Conservation (phyloP, 2,888 invertebrate genomes). For the Psococerastis gibbosa region DNA sequence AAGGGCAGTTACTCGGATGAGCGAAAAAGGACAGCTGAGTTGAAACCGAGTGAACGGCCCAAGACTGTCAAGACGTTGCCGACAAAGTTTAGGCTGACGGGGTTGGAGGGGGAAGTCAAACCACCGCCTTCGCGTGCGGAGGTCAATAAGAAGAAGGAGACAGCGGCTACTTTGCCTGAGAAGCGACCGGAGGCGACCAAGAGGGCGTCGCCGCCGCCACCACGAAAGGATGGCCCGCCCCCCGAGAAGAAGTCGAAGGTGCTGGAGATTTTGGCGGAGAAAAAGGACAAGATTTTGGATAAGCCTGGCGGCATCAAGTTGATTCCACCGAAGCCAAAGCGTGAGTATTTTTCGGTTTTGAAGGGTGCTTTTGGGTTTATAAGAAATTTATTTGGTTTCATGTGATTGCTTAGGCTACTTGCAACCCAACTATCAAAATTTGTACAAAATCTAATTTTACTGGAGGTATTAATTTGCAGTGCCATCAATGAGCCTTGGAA, state of each 20-base stretch:
- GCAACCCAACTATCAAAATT: too few species aligned
- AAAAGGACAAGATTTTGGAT: constrained; percentile 29
- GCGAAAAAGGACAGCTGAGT: constrained; percentile 17
- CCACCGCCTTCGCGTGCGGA: constrained; percentile 58
- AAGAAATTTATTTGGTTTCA: too few species aligned
- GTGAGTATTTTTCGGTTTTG: too few species aligned
- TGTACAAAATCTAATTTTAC: too few species aligned
- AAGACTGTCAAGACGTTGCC: constrained; percentile 85
- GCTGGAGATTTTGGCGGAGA: constrained; percentile 21
- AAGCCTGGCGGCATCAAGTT: constrained; percentile 68
- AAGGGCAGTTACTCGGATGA: constrained; percentile 21
- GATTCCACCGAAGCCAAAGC: constrained; percentile 74
- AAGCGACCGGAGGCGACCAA: background rate
- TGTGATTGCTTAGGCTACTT: too few species aligned
- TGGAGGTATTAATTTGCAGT: too few species aligned
- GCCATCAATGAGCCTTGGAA: too few species aligned
- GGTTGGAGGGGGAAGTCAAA: constrained; percentile 68
- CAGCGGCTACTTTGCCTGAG: constrained; percentile 8
- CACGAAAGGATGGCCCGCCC: constrained; percentile 26
- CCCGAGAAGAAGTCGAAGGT: constrained; percentile 49
- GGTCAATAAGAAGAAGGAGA: constrained; percentile 30
- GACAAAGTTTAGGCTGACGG: constrained; percentile 81
- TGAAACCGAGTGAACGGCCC: constrained; percentile 31
- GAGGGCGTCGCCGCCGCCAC: constrained; percentile 18
- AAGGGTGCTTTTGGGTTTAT: too few species aligned